Percentiles rank a stretch among this genome's conserved stretches.
Evolutionary conservation across 2,113 vertebrate species (phyloP).

Genomic region (zebrafish (Danio rerio)): DNA sequence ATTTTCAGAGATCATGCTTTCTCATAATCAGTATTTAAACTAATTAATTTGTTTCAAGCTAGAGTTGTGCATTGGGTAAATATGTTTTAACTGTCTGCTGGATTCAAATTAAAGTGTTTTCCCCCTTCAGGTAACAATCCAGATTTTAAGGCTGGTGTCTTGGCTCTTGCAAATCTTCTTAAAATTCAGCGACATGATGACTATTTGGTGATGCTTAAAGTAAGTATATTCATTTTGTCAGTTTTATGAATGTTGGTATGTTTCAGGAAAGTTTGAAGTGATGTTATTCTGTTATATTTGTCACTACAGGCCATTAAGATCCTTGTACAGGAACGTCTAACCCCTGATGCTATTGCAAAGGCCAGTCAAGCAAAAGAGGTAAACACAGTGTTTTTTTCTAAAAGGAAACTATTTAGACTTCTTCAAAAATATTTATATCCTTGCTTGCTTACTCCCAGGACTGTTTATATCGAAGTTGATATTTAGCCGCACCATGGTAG

Average conservation of each 20-base stretch:
- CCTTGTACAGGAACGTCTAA: conserved; percentile 92
- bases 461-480: no score
- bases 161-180: conserved; percentile 91
- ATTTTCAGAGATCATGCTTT: neutral
- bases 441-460: no score
- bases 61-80: neutral
- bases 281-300: neutral
- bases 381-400: neutral
- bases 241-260: neutral
- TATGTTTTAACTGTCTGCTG: neutral
- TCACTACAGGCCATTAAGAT: conserved; percentile 89
- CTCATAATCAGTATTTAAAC: neutral
- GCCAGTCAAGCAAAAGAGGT: conserved; percentile 92
- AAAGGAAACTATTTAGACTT: neutral
- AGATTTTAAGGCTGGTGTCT: conserved; percentile 96
- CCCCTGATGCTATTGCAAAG: conserved; percentile 90
- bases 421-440: no score
- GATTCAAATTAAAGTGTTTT: neutral
- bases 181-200: conserved; percentile 96
- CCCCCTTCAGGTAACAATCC: conserved; percentile 85
- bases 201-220: conserved; percentile 97
- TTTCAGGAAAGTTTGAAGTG: no score
- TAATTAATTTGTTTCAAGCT: neutral
- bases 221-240: conserved; percentile 61
- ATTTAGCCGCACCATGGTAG: no score